A percentile compares a stretch with the other conserved stretches of the same genome.
Conservation (phyloP, 2,797 vertebrate species). For the Chelon labrosus region DNA sequence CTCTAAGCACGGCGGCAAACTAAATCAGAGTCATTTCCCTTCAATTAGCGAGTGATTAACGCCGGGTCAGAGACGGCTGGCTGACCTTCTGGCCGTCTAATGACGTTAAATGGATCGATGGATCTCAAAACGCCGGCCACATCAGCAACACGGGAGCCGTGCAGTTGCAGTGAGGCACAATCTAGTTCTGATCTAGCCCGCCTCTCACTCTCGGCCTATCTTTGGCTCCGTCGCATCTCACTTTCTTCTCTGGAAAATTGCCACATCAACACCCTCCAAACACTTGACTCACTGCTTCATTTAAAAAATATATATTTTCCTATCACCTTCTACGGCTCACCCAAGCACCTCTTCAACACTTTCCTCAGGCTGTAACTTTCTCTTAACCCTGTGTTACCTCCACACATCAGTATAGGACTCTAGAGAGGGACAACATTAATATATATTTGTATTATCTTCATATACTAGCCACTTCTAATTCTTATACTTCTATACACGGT, state of each 20-base stretch:
- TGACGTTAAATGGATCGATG: conserved; percentile 80
- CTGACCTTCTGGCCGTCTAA: conserved; percentile 77
- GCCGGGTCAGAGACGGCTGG: conserved; percentile 64
- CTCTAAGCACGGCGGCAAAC: conserved; percentile 67
- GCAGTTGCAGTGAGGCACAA: conserved; percentile 13
- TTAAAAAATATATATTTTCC: neutral
- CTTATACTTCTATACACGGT: too few relatives aligned
- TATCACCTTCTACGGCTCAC: conserved; percentile 30
- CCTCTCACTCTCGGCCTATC: conserved; percentile 18
- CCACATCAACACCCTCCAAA: neutral
- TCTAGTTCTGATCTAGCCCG: conserved; percentile 6
- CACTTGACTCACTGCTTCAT: conserved; percentile 14
- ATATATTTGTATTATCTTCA: too few relatives aligned
- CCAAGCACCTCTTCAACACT: conserved; percentile 30
- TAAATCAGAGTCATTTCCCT: conserved; percentile 77
- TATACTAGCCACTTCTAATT: too few relatives aligned
- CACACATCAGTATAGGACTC: neutral
- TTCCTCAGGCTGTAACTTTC: conserved; percentile 22
- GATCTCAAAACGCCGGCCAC: conserved; percentile 36
- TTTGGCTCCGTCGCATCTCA: conserved; percentile 29
- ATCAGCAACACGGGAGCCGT: conserved; percentile 21
- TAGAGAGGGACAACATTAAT: too few relatives aligned
- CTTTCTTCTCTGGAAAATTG: conserved; percentile 14
- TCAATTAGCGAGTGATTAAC: conserved; percentile 84
- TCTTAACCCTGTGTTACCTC: conserved; percentile 1